Base-by-base conservation (phyloP, 2,113 vertebrate species). In the Pyxicephalus adspersus region DNA sequence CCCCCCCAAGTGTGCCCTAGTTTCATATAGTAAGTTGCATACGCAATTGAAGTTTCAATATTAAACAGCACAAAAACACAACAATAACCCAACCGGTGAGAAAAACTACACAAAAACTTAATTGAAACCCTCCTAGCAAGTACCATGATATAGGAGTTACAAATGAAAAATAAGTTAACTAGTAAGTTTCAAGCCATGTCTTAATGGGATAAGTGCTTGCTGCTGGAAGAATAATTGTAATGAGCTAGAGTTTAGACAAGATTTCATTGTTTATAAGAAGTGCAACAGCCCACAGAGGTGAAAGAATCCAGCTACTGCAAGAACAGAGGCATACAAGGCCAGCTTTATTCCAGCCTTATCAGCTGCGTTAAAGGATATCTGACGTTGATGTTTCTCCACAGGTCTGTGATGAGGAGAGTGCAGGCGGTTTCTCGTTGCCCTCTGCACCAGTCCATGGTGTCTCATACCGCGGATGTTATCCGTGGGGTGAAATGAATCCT, bases 381-480 rank as follows among this genome's bases (percentile, higher is more conserved):
- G 95, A 79, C 95, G 92, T 29, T 93, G 94, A 0, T 94, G 94
- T 83, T 97, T 96, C 87, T 97, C 95, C 15, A 92, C 85, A 17
- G 94, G 88, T 84, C 94, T 86, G 64, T 93, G 94, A 55, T 95
- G 95, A 0, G 95, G 93, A 0, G 94, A 94, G 87, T 94, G 95
- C 83, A 96, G 93, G 34, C 95, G 94, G 58, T 92, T 95, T 45
- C 95, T 84, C 64, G 95, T 90, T 5, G 94, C 94, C 81, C 95
- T 90, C 89, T 97, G 95, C 29, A 97, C 95, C 84, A 97, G 89
- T 9, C 95, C 95, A 0, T 96, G 95, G 83, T 96, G 95, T 23
- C 95, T 94, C 7, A 93, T 96, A 0, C 94, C 95, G 74, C 95
- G 88, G 7, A 91, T 80, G 0, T 88, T 93, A 85, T 97, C 95